Percentiles rank a stretch among this genome's conserved stretches.
Evolutionary conservation across 1,140 invertebrate genomes (phyloP).

Genomic region (Vollenhovia emeryi): DNA sequence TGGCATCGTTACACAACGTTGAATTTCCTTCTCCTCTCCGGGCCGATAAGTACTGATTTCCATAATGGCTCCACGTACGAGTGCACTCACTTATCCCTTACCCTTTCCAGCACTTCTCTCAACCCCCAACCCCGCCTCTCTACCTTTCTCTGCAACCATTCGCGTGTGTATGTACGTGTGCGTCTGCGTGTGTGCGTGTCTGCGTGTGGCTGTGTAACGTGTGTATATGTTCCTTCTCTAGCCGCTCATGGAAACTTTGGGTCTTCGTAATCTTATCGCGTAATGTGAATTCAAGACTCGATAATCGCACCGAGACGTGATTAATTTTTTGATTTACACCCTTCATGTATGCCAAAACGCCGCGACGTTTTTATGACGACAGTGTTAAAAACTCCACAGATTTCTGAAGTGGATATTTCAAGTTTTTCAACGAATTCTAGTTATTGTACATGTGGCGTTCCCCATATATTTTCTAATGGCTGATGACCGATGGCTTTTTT

Average conservation of each 20-base stretch:
- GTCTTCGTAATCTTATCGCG: conserved; percentile 31
- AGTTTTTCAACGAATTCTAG: background rate
- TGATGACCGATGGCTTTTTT: background rate
- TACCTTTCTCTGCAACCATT: background rate
- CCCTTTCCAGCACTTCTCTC: conserved; percentile 7
- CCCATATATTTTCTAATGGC: background rate
- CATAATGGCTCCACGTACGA: conserved; percentile 77
- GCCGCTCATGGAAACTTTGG: conserved; percentile 17
- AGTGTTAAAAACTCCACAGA: background rate
- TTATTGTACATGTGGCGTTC: background rate
- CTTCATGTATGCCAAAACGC: background rate
- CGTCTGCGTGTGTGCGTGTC: background rate
- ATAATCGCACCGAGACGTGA: conserved; percentile 50
- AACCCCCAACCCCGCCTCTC: background rate
- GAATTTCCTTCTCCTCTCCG: conserved; percentile 64
- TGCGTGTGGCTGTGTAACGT: background rate
- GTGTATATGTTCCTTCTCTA: conserved; percentile 6
- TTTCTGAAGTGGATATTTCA: background rate
- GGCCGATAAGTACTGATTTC: conserved; percentile 77
- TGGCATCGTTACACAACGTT: conserved; percentile 69
- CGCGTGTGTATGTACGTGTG: background rate
- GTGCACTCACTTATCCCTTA: conserved; percentile 69
- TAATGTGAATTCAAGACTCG: conserved; percentile 31
- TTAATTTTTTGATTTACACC: conserved; percentile 45
- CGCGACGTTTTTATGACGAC: background rate